Base-by-base conservation (phyloP, 2,888 invertebrate genomes). In the Osmoderma eremita region DNA sequence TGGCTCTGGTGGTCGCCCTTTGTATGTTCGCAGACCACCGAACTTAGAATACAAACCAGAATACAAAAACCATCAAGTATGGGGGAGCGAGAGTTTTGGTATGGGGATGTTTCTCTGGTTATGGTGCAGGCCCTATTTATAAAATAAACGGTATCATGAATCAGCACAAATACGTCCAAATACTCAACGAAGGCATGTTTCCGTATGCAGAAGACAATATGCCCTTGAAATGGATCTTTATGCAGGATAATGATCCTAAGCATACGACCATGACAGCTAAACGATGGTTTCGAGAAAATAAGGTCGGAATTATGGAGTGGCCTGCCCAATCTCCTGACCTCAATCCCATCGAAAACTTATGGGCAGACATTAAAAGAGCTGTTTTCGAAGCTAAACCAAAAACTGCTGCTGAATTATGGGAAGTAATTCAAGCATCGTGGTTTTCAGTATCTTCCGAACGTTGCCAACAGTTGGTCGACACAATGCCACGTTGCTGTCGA, bases 121-220 rank as follows among this genome's bases (percentile, higher is more conserved):
- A 41, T 41, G 41, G 41, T 41, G n/a, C n/a, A 41, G 41, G 41
- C 41, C 41, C 41, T 4, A 41, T 41, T 41, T 41, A 41, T 12
- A 41, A 41, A 41, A 12, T 41, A n/a, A n/a, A n/a, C n/a, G n/a
- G n/a, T n/a, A n/a, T n/a, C n/a, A n/a, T n/a, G n/a, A n/a, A n/a
- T n/a, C 3, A 12, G n/a, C 41, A 12, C n/a, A 8, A 41, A 8
- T 41, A 41, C n/a, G 41, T 41, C 6, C 41, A 41, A 41, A 41
- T 41, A 41, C 41, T 41, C 41, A 4, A 41, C n/a, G 41, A 41
- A 41, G 41, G 48, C 18, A 39, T 41, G 17, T 20, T 18, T 6
- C 18, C 53, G 13, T 45, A 22, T 51, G 42, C 53, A 13, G 64
- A 53, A 18, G 15, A 15, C n/a, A 18, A 64, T 51, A 53, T 53